A percentile compares a stretch with the other conserved stretches of the same genome.
Conservation (phyloP, 2,113 vertebrate species). For the Irena cyanogastra region DNA sequence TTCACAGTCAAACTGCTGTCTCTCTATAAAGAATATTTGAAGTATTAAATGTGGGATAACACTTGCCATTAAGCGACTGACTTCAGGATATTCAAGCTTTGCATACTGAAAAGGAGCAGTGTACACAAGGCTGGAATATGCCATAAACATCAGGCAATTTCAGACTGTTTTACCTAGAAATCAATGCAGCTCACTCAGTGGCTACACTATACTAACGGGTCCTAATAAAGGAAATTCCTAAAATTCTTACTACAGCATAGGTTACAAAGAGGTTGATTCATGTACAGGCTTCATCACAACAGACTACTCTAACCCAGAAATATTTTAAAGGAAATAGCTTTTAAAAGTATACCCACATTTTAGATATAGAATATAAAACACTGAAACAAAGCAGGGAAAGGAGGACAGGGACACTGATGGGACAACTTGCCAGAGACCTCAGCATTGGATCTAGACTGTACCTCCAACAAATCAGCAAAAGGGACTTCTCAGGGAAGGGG, state of each 20-base stretch:
- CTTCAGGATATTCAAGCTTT: constrained; percentile 32
- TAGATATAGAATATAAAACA: not conserved
- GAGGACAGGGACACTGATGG: not conserved
- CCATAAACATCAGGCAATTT: constrained; percentile 18
- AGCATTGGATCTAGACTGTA: not conserved
- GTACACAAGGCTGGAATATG: not conserved
- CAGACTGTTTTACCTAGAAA: constrained; percentile 28
- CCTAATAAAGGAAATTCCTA: constrained; percentile 71
- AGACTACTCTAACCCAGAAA: constrained; percentile 41
- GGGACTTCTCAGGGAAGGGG: not conserved
- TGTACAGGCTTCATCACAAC: constrained; percentile 37
- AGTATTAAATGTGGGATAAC: not conserved
- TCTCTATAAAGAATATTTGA: not conserved
- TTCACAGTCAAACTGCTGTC: not conserved
- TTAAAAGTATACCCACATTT: constrained; percentile 11
- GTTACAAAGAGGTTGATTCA: constrained; percentile 72
- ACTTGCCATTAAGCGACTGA: not conserved
- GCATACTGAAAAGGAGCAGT: constrained; percentile 9
- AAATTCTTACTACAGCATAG: constrained; percentile 65
- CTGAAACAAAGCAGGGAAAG: not conserved
- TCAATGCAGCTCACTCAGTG: constrained; percentile 38
- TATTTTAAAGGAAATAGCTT: constrained; percentile 53
- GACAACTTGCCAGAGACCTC: not conserved
- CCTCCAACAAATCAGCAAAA: not conserved
- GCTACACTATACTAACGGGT: not conserved